phyloP scores from a whole-genome alignment of 2,113 vertebrate genomes.

The Gallinago paraguaiae region DNA sequence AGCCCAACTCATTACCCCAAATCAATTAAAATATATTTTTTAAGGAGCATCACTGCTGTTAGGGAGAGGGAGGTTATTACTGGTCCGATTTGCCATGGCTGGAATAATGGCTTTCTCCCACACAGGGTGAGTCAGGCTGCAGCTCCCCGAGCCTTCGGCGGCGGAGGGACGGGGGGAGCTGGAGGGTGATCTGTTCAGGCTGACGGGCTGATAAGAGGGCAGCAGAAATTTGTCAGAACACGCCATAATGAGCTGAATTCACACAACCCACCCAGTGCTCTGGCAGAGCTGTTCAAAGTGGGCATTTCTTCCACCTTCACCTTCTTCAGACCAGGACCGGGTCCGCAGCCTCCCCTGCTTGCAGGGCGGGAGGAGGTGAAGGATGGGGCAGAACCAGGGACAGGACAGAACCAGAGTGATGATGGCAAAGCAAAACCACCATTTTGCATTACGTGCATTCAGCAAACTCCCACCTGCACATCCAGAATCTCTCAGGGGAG shows the following conservation, averaged over 20 bases:
- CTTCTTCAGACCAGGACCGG: not conserved
- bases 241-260: not conserved
- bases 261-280: rapidly evolving
- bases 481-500: not conserved
- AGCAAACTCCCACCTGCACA: not conserved
- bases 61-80: not conserved
- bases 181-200: not conserved
- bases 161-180: not conserved
- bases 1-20: not conserved
- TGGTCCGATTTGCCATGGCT: not conserved
- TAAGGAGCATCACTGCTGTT: not conserved
- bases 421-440: not conserved
- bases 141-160: not conserved
- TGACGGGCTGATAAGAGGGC: not conserved
- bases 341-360: not conserved
- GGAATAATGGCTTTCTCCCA: constrained; percentile 39
- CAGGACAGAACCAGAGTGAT: not conserved
- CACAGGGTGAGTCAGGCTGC: constrained; percentile 56
- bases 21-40: not conserved
- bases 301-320: not conserved
- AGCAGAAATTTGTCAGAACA: not conserved
- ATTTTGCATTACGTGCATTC: not conserved
- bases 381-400: not conserved
- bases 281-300: not conserved
- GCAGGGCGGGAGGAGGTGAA: not conserved